phyloP scores from a whole-genome alignment of 2,797 vertebrate genomes.

The Pseudochirops cupreus region DNA sequence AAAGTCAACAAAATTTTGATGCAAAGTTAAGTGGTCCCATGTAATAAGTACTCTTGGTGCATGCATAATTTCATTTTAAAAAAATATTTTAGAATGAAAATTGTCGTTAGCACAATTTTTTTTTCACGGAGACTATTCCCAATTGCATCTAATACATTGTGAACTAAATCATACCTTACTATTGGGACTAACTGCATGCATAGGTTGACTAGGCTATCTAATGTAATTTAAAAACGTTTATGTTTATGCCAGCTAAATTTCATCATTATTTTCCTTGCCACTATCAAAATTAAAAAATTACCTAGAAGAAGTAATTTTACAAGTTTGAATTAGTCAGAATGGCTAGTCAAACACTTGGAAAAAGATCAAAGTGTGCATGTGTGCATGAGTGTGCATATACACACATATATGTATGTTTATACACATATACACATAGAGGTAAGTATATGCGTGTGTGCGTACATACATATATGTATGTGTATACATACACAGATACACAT shows the following conservation, averaged over 20 bases:
- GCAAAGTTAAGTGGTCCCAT: not conserved
- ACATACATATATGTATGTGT: no score
- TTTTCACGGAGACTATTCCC: not conserved
- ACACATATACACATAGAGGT: no score
- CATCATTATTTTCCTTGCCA: not conserved
- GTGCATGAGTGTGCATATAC: no score
- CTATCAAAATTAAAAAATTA: not conserved
- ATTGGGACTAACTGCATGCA: not conserved
- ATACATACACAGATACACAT: no score
- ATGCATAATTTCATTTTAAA: not conserved
- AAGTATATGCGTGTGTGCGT: no score
- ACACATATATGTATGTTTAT: no score
- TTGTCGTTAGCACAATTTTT: not conserved
- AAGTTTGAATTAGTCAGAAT: not conserved
- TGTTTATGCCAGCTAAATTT: not conserved
- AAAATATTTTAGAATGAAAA: not conserved
- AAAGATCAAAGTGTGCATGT: not conserved
- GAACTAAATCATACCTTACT: not conserved
- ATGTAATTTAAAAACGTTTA: not conserved
- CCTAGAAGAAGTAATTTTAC: not conserved
- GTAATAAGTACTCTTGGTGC: not conserved
- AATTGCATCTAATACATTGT: not conserved
- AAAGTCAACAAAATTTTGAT: not conserved
- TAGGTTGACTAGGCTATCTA: not conserved
- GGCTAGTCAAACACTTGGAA: not conserved